Evolutionary conservation across 1,140 invertebrate genomes (phyloP).

Genomic region (Holcopasites calliopsidis): DNA sequence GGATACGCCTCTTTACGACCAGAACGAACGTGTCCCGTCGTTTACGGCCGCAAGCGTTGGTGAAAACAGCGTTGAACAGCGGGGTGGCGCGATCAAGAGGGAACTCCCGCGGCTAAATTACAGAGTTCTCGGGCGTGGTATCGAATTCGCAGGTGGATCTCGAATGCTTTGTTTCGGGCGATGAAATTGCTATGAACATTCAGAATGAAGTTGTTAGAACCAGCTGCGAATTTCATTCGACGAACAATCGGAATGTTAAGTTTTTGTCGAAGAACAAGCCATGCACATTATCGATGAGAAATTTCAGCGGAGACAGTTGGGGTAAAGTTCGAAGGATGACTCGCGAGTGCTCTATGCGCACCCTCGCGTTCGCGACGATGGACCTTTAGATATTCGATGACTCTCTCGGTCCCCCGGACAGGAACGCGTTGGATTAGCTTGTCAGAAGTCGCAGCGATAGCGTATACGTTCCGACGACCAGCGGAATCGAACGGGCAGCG

Average conservation of each 20-base stretch:
- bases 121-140: not conserved
- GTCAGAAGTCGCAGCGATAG: slow-evolving; percentile 27
- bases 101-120: slow-evolving; percentile 5
- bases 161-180: not conserved
- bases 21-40: not conserved
- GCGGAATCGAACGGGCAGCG: slow-evolving; percentile 25
- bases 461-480: not conserved
- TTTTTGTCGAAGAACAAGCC: too few relatives aligned
- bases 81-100: not conserved
- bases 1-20: not conserved
- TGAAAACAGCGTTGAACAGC: not conserved
- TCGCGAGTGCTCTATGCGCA: too few relatives aligned
- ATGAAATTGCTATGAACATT: not conserved
- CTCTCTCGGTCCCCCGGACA: not conserved
- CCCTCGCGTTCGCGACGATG: not conserved
- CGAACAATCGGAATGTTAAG: too few relatives aligned
- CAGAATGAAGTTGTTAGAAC: too few relatives aligned
- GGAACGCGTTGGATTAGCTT: slow-evolving; percentile 2
- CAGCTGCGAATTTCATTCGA: too few relatives aligned
- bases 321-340: too few relatives aligned
- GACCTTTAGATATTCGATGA: not conserved
- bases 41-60: not conserved
- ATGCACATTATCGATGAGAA: too few relatives aligned
- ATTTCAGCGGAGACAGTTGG: too few relatives aligned
- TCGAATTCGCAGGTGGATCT: not conserved